These are phyloP conservation scores for Myathropa florea DNA, from an alignment of 2,888 invertebrate species.

Conservation along the genomic window DNA sequence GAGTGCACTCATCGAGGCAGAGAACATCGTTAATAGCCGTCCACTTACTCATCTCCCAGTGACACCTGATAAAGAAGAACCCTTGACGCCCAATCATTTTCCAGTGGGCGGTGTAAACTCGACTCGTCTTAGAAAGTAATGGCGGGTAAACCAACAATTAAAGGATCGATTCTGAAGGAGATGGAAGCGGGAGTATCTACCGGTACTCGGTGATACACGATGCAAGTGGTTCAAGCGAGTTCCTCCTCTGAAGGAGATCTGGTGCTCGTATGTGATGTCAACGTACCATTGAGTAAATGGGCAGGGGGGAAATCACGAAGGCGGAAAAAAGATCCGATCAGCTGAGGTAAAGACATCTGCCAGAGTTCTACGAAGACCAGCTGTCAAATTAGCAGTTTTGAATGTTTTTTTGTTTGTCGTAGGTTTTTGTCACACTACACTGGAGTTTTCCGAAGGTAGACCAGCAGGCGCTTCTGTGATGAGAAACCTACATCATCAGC, in stretches of 20 bases:
- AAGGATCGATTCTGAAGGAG: slow-evolving; percentile 21
- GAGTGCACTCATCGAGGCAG: background rate
- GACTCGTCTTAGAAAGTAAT: slow-evolving; percentile 34
- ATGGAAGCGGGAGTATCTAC: slow-evolving; percentile 32
- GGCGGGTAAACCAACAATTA: slow-evolving; percentile 16
- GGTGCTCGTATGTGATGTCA: no score
- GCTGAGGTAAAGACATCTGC: slow-evolving; percentile 40
- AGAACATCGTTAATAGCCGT: background rate
- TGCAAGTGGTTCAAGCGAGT: slow-evolving; percentile 4
- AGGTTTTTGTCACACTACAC: no score
- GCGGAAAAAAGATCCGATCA: slow-evolving; percentile 49
- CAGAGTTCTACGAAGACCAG: slow-evolving; percentile 23
- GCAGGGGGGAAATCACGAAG: slow-evolving; percentile 16
- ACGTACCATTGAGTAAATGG: slow-evolving; percentile 48
- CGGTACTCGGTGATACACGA: background rate
- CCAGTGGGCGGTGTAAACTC: background rate
- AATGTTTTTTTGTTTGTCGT: no score
- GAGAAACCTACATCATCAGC: no score
- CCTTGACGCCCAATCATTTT: slow-evolving; percentile 3
- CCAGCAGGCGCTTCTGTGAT: no score
- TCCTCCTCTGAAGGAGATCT: slow-evolving; percentile 34
- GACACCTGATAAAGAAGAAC: background rate
- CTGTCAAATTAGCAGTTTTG: background rate
- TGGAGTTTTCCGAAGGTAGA: no score
- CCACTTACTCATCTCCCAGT: background rate